Evolutionary conservation across 2,797 vertebrate genomes (phyloP).

Genomic region (Lepidocolaptes lacrymiger): DNA sequence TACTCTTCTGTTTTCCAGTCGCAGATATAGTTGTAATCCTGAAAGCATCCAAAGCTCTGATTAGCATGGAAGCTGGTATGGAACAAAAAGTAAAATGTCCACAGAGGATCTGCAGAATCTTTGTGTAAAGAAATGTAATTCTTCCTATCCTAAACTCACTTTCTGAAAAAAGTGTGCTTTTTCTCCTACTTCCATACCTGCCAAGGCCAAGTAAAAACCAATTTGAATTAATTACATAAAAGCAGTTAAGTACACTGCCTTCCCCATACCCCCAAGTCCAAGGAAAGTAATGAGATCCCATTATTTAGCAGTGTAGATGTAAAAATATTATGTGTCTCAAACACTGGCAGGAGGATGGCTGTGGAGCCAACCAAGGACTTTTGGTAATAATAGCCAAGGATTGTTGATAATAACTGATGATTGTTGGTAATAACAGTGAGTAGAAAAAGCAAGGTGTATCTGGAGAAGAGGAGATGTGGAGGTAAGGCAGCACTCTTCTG

Average conservation of each 20-base stretch:
- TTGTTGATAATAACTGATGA: neutral
- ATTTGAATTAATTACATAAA: neutral
- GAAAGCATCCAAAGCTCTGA: neutral
- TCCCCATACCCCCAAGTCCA: neutral
- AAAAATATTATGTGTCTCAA: neutral
- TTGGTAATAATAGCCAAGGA: neutral
- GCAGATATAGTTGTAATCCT: neutral
- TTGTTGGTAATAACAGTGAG: neutral
- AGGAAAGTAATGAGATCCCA: neutral
- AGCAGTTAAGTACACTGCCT: neutral
- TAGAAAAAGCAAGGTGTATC: neutral
- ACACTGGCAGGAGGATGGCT: accelerated
- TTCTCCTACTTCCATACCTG: neutral
- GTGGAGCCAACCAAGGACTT: neutral
- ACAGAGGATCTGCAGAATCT: neutral
- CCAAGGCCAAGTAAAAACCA: neutral
- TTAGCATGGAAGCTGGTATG: neutral
- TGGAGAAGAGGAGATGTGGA: neutral
- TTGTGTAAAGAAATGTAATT: neutral
- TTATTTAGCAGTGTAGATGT: neutral
- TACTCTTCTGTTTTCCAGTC: neutral
- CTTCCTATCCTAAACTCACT: neutral
- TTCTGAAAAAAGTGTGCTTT: neutral
- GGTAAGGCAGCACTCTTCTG: neutral
- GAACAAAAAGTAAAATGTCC: neutral